A percentile compares a stretch with the other conserved stretches of the same genome.
These are phyloP conservation scores for Pavo muticus DNA, from an alignment of 2,113 vertebrate species.

Conservation along the genomic window DNA sequence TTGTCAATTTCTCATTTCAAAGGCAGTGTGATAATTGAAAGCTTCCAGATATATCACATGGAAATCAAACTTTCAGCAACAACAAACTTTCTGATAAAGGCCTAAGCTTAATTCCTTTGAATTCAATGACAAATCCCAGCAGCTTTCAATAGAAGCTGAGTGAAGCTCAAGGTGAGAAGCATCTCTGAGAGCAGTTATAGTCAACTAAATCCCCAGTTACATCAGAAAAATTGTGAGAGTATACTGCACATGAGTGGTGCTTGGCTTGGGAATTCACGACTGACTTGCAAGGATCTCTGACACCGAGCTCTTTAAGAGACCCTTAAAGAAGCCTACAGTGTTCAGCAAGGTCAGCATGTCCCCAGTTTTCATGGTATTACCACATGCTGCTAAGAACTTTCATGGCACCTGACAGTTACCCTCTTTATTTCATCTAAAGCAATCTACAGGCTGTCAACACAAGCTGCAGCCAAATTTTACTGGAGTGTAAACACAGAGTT, in stretches of 20 bases:
- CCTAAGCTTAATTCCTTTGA: constrained; percentile 2
- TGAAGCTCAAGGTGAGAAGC: constrained; percentile 34
- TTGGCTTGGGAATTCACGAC: neutral
- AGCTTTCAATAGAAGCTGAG: constrained; percentile 1
- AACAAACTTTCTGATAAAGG: constrained; percentile 50
- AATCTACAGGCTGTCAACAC: neutral
- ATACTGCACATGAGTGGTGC: rapidly evolving
- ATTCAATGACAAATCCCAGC: constrained; percentile 11
- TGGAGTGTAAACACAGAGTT: neutral
- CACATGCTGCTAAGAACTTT: neutral
- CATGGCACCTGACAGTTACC: neutral
- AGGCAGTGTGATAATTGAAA: constrained; percentile 42
- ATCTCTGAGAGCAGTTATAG: neutral
- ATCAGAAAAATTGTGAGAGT: neutral
- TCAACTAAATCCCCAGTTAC: neutral
- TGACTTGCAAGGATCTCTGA: neutral
- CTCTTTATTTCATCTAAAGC: neutral
- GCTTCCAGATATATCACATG: constrained; percentile 24
- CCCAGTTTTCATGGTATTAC: neutral
- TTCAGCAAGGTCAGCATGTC: neutral
- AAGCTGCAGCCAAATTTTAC: neutral
- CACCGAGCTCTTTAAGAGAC: neutral
- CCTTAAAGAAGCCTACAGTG: neutral
- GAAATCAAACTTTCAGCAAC: constrained; percentile 50
- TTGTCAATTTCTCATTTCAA: constrained; percentile 57